A percentile compares a stretch with the other conserved stretches of the same genome.
Conservation (phyloP, 2,113 vertebrate species). For the Sebastes schlegelii region DNA sequence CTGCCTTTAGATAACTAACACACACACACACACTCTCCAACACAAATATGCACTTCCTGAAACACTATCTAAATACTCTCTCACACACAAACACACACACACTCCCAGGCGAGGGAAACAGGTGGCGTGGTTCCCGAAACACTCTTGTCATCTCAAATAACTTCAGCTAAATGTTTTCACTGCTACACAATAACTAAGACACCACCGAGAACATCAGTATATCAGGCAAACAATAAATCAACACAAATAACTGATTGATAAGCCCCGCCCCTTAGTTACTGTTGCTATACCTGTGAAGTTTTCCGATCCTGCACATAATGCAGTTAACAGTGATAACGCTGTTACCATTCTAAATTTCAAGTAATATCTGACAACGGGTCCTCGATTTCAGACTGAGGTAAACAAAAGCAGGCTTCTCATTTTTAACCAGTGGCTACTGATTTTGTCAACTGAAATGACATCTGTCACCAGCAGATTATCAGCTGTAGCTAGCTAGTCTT, state of each 20-base stretch:
- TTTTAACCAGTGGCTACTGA: no score
- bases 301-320: background rate
- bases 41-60: slow-evolving; percentile 41
- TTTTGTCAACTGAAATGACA: background rate
- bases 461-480: background rate
- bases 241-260: background rate
- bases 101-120: slow-evolving; percentile 3
- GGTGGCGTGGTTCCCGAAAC: slow-evolving; percentile 6
- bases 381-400: no score
- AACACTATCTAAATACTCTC: slow-evolving; percentile 22
- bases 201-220: background rate
- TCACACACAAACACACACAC: background rate
- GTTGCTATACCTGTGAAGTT: background rate
- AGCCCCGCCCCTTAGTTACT: background rate
- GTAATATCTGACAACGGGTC: background rate
- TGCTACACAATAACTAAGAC: background rate
- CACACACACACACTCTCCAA: slow-evolving; percentile 17
- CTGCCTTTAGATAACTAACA: slow-evolving; percentile 66
- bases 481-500: background rate
- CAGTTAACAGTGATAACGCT: background rate
- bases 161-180: background rate
- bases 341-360: background rate
- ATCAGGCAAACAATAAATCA: background rate
- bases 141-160: background rate
- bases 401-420: no score